Base-by-base conservation (phyloP, 2,888 invertebrate species). In the Cepaea hortensis region DNA sequence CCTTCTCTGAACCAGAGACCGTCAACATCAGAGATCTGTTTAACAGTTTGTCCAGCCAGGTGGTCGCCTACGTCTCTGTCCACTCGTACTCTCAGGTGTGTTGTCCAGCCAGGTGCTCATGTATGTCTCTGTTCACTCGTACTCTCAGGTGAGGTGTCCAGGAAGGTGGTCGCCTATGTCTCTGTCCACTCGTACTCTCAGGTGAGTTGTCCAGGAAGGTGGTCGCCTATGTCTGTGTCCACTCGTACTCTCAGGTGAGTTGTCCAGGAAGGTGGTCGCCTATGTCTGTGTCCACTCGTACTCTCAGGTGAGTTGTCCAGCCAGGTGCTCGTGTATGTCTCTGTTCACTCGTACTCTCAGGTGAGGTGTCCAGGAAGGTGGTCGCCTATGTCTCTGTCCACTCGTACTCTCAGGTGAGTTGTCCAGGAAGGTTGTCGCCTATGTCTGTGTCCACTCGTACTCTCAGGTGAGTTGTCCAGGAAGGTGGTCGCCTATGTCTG, bases 51-150 rank as follows among this genome's bases (percentile, higher is more conserved):
- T 23, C 23, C 61, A 15, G 9, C 46, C 18, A 13, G 7, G 72
- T 80, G 9, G 85, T 85, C 15, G 72, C 72, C 55, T 85, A 85
- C 23, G 50, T 80, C 7, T 79, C 80, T 7, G 72, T 85, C 15
- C 85, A 85, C 76, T 48, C 85, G n/a, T 84, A 77, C 84, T 84
- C 84, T 20, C 84, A 84, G 84, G 84, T 84, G 11, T 4, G 82
- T 46, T 23, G 23, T 23, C 11, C n/a, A n/a, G n/a, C n/a, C 68
- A 68, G 18, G 5, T 9, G 68, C 11, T n/a, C 68, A 3, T 11
- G 7, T 84, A 84, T 23, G 35, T 84, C 9, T 76, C 77, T 7
- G 77, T 84, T 3, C 77, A 84, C 73, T 61, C 84, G 7, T 85
- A 80, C 80, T 85, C 85, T 9, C 85, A 85, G 85, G 85, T 85